Conservation (phyloP, 2,113 vertebrate species). For the Leptodactylus fuscus region DNA sequence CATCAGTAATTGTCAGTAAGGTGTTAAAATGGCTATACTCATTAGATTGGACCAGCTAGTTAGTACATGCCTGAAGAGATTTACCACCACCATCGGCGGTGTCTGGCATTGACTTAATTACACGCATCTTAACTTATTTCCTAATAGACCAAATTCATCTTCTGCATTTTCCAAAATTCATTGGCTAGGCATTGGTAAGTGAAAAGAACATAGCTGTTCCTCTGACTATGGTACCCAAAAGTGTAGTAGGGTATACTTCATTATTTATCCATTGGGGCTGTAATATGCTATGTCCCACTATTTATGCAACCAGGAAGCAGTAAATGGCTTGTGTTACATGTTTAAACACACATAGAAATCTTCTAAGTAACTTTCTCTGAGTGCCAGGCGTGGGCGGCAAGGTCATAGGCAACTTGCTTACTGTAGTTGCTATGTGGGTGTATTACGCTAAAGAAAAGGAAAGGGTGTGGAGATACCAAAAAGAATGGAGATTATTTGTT, state of each 20-base stretch:
- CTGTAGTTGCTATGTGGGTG: conserved; percentile 59
- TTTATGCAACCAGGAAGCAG: conserved; percentile 6
- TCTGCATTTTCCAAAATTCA: too few species aligned
- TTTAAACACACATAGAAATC: conserved; percentile 45
- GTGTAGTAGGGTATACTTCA: background rate
- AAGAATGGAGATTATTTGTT: conserved; percentile 50
- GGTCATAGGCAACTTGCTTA: conserved; percentile 60
- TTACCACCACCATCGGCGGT: too few species aligned
- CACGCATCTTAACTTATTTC: too few species aligned
- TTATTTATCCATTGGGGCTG: background rate
- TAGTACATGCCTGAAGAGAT: too few species aligned
- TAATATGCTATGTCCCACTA: background rate
- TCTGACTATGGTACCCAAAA: background rate
- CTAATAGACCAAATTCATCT: too few species aligned
- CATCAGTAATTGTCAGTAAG: too few species aligned
- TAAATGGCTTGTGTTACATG: conserved; percentile 47
- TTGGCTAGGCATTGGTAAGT: too few species aligned
- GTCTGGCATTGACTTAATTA: too few species aligned
- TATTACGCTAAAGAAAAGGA: conserved; percentile 59
- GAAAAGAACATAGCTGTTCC: too few species aligned
- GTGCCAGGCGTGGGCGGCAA: conserved; percentile 57
- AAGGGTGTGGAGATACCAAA: conserved; percentile 56
- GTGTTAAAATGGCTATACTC: too few species aligned
- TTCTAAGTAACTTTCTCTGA: conserved; percentile 44
- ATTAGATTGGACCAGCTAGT: too few species aligned